These are phyloP conservation scores for Albula glossodonta DNA, from an alignment of 2,113 vertebrate genomes.

Conservation along the genomic window DNA sequence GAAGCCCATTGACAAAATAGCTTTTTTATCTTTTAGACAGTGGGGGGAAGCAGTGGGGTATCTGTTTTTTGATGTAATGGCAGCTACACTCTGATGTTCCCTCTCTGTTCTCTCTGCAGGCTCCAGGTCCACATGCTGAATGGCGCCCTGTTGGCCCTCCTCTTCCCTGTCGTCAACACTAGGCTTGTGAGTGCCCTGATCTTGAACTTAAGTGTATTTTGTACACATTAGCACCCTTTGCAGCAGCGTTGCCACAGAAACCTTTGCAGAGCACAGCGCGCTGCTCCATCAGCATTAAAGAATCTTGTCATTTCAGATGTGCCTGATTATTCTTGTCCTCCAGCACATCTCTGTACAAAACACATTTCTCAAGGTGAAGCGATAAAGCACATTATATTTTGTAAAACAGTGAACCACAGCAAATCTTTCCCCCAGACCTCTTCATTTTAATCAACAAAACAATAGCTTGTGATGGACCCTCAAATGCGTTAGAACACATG, in stretches of 20 bases:
- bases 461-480: background rate
- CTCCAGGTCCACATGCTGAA: slow-evolving; percentile 98
- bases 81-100: background rate
- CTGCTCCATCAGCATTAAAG: background rate
- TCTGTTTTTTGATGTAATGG: no score
- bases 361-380: background rate
- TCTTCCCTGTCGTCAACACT: slow-evolving; percentile 97
- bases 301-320: background rate
- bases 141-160: slow-evolving; percentile 88
- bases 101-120: slow-evolving; percentile 63
- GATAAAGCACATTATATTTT: no score
- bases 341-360: background rate
- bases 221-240: background rate
- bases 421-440: background rate
- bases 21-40: background rate
- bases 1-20: no score
- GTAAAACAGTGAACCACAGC: no score
- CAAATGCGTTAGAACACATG: background rate
- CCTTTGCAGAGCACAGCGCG: background rate
- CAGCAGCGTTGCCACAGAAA: background rate
- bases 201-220: no score
- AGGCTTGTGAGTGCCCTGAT: slow-evolving; percentile 81
- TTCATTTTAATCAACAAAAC: background rate
- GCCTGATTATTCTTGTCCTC: background rate
- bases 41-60: background rate